Conservation (phyloP, 1,140 invertebrate species). For the Streblospio benedicti region DNA sequence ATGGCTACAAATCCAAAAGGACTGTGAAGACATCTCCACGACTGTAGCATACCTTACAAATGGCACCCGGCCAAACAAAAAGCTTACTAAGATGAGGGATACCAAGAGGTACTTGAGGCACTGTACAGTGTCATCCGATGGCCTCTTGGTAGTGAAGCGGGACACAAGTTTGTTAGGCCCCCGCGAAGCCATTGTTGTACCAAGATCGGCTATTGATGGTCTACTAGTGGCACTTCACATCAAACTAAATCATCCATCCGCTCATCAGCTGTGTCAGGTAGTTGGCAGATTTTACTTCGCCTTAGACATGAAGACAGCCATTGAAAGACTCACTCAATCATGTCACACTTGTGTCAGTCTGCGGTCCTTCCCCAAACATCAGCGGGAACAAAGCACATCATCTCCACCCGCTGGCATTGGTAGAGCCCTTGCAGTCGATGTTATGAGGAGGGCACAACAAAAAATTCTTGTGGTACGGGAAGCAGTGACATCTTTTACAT, state of each 20-base stretch:
- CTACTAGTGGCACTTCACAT: too few relatives aligned
- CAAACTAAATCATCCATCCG: too few relatives aligned
- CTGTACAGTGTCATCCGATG: not conserved
- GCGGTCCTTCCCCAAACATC: not conserved
- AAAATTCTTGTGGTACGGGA: not conserved
- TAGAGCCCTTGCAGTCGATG: conserved; percentile 18
- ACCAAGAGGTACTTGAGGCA: not conserved
- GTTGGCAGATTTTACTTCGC: conserved; percentile 10
- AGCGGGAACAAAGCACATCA: conserved; percentile 7
- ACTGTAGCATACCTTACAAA: not conserved
- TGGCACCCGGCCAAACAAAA: not conserved
- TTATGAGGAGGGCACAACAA: not conserved
- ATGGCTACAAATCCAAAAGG: not conserved
- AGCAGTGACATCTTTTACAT: not conserved
- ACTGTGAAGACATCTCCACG: not conserved
- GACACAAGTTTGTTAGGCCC: not conserved
- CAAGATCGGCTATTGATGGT: too few relatives aligned
- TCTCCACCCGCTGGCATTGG: conserved; percentile 16
- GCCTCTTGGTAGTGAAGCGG: not conserved
- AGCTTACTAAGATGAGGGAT: not conserved
- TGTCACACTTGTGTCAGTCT: conserved; percentile 19
- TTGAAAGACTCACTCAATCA: not conserved
- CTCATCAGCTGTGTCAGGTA: not conserved
- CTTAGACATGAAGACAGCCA: conserved; percentile 20
- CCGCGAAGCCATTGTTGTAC: too few relatives aligned